Base-by-base conservation (phyloP, 2,888 invertebrate genomes). In the Aethes cnicana region DNA sequence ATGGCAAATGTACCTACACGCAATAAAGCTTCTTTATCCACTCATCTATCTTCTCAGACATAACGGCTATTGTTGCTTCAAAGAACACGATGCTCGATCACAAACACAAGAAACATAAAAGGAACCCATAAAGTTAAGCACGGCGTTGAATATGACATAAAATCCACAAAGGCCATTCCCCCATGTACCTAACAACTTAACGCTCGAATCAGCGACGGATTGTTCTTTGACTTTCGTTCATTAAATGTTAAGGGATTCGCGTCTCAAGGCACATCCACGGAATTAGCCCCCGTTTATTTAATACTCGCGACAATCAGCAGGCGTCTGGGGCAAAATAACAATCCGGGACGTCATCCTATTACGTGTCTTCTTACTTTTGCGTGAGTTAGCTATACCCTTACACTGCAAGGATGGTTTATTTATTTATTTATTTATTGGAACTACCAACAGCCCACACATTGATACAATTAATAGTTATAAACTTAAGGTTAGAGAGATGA, bases 221-320 rank as follows among this genome's bases (percentile, higher is more conserved):
- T 69, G 68, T 71, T 69, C 68, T 66, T 68, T 62, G 68, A 68
- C 62, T 69, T 71, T 63, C 62, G 61, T 67, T 68, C 72, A 72
- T 76, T 77, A 77, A 73, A 74, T 69, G 68, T 72, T 73, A 61
- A 69, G 69, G 66, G 59, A 66, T 68, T 64, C 61, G 53, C 63
- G 62, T 66, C 68, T 63, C 57, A 54, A 63, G 68, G 61, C 70
- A 70, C 68, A 75, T 74, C 68, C 68, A 63, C 63, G 58, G 66
- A 77, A 81, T 81, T 77, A 80, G 70, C 70, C 59, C 64, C 70
- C 79, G 74, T 82, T 83, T 82, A 76, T 81, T 81, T 82, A 80
- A 79, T 81, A 74, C 76, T 75, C 62, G 74, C 64, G 73, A 81
- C 76, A 79, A 78, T 79, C 77, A 76, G 63, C 63, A 61, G 64